A percentile compares a stretch with the other conserved stretches of the same genome.
These are phyloP conservation scores for Limnephilus rhombicus DNA, from an alignment of 2,888 invertebrate genomes.

Conservation along the genomic window DNA sequence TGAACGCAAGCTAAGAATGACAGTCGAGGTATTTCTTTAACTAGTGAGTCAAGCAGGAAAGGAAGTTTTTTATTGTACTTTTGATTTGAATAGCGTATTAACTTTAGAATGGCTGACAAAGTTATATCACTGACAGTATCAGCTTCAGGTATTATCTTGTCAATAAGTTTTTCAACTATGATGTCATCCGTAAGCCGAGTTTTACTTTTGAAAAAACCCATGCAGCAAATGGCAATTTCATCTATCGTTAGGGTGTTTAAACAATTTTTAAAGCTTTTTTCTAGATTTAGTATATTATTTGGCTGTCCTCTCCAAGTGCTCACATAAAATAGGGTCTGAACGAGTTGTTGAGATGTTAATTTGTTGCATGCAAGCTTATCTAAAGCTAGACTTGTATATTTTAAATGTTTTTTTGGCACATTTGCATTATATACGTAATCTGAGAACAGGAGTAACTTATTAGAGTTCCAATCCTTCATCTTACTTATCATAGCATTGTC, in stretches of 20 bases:
- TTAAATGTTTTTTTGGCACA: constrained; percentile 74
- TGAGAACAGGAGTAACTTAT: constrained; percentile 78
- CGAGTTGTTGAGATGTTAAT: constrained; percentile 80
- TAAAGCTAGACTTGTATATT: constrained; percentile 77
- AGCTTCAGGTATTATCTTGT: constrained; percentile 75
- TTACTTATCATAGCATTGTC: constrained; percentile 81
- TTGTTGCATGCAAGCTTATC: constrained; percentile 78
- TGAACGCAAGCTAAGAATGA: constrained; percentile 82
- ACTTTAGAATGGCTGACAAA: constrained; percentile 82
- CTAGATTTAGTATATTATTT: constrained; percentile 82
- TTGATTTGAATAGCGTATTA: constrained; percentile 79
- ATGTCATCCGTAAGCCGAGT: constrained; percentile 78
- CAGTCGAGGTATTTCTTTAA: constrained; percentile 78
- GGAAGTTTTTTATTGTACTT: constrained; percentile 73
- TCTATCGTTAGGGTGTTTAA: constrained; percentile 79
- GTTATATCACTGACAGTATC: constrained; percentile 81
- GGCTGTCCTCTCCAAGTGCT: constrained; percentile 79
- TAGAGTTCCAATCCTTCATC: constrained; percentile 75
- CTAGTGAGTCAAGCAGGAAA: constrained; percentile 77
- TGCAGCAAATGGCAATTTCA: constrained; percentile 84
- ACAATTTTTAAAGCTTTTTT: constrained; percentile 76
- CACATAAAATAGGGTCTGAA: constrained; percentile 83
- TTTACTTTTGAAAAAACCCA: constrained; percentile 89
- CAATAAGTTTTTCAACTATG: constrained; percentile 76
- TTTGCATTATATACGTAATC: constrained; percentile 82